Evolutionary conservation across 2,888 invertebrate species (phyloP), one percentile per base, ranked within the genome.

Genomic region (Peribatodes rhomboidaria): DNA sequence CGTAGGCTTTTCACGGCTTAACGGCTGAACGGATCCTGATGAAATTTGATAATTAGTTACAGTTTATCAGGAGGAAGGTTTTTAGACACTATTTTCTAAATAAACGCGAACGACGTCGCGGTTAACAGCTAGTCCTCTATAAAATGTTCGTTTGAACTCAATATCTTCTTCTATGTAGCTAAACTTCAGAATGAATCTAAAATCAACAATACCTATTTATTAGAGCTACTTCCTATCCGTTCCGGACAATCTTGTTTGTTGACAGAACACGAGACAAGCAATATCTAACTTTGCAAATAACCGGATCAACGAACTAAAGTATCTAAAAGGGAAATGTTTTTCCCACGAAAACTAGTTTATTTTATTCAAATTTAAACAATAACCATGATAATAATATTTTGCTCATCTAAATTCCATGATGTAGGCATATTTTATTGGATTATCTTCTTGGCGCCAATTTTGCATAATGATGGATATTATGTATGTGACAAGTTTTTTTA

Each of bases 231-330:
- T 33, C 33, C 33, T 49, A 35, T 37, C 35, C 35, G 18, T 35
- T 35, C 18, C 35, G 20, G 18, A 35, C 80, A 82, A 82, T 83
- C 78, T 80, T 70, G 78, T 74, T 76, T 81, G 78, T 81, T 83
- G 82, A 82, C 83, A 76, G 79, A 80, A 76, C 81, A 78, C 77
- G 74, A 72, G 74, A 72, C 77, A 72, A 72, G 76, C 80, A 81
- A 83, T 83, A 85, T 81, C 78, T 78, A 69, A 69, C 78, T 76
- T 72, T 67, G 77, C 71, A 77, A 80, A 81, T 76, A 79, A 55
- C 65, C 68, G 61, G 37, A 27, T 64, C 78, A 69, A 37, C 10
- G 79, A 79, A 61, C 44, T 71, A 78, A 31, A 72, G 27, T 35
- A 18, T 22, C 63, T 52, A 50, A 66, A 75, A 68, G 35, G 47